Conservation (phyloP, 1,140 invertebrate species). For the Tetramorium parvispinum region DNA sequence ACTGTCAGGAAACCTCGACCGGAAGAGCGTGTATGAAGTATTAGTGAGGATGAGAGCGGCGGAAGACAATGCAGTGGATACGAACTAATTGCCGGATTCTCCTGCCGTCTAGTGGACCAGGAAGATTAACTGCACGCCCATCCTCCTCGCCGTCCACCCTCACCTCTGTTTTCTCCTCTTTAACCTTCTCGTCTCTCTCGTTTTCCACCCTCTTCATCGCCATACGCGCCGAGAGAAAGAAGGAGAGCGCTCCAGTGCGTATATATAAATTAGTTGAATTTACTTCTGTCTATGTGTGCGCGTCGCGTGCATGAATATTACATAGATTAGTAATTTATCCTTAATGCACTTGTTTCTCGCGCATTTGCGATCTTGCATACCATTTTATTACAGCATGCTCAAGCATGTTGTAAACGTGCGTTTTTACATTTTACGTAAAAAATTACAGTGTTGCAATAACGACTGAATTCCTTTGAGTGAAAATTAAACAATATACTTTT, state of each 20-base stretch:
- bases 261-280: constrained; percentile 72
- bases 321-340: constrained; percentile 57
- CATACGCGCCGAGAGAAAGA: not conserved
- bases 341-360: constrained; percentile 19
- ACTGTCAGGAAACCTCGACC: constrained; percentile 64
- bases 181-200: constrained; percentile 53
- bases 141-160: constrained; percentile 49
- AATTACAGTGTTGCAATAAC: not conserved
- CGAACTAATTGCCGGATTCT: constrained; percentile 84
- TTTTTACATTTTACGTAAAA: constrained; percentile 4
- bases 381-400: not conserved
- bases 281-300: constrained; percentile 20
- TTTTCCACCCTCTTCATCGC: not conserved
- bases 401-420: not conserved
- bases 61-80: constrained; percentile 80
- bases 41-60: constrained; percentile 67
- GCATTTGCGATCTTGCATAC: not conserved
- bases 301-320: constrained; percentile 33
- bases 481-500: not conserved
- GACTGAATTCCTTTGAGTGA: not conserved
- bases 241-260: constrained; percentile 5
- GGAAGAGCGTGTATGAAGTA: constrained; percentile 71
- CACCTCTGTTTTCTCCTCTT: constrained; percentile 59
- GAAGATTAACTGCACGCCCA: constrained; percentile 81
- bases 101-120: constrained; percentile 81